Base-by-base conservation (phyloP, 2,888 invertebrate species). In the Bellardia bayeri region DNA sequence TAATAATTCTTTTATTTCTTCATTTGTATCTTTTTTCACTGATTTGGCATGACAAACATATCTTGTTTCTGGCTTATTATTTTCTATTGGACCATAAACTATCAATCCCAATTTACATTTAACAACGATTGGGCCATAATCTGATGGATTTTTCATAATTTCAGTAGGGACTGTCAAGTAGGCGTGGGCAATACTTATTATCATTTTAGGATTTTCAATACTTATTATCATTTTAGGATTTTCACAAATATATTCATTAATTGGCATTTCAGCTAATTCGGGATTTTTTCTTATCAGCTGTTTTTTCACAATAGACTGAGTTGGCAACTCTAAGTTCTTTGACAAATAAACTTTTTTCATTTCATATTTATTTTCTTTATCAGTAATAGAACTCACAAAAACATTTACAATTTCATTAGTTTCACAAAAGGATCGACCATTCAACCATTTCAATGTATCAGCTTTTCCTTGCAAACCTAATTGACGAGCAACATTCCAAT, bases 351-450 rank as follows among this genome's bases (percentile, higher is more conserved):
- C 13, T 30, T 37, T 76, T 64, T 30, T 40, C 61, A 69, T 63
- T 74, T 64, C 49, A 71, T 85, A 87, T 6, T 45, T 45, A 9
- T 68, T 68, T 68, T 49, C 8, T 4, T 45, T 16, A 68, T 68
- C 49, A 11, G 49, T 30, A 68, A 68, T 30, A 8, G 49, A 49
- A 30, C 68, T 49, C 3, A 68, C 49, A 68, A 14, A 30, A 33
- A 69, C 51, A 33, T 45, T 49, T 7, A 66, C 45, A 45, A 66
- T 66, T 66, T 66, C 45, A 16, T 45, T 66, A n/a, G 23, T 13
- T 61, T 61, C 61, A 13, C 30, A 13, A 11, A 11, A 33, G 4
- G 33, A 23, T 4, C 13, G 9, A 6, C 33, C 33, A 68, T 68
- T 49, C 33, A 49, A 49, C 68, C 68, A 33, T 49, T 68, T 23